Base-by-base conservation (phyloP, 2,888 invertebrate genomes). In the Chironomus tentans region DNA sequence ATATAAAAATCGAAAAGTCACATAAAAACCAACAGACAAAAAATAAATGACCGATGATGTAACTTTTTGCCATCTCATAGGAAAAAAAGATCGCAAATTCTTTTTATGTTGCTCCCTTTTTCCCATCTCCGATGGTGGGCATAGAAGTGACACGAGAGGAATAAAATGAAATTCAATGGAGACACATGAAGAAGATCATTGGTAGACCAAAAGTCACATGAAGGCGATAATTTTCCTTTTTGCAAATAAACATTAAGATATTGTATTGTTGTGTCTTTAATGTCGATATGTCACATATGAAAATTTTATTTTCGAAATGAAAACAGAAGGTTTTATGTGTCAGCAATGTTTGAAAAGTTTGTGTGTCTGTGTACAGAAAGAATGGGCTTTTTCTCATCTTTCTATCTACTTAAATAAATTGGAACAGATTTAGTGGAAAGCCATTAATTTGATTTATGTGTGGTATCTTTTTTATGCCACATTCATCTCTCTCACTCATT, bases 371-470 rank as follows among this genome's bases (percentile, higher is more conserved):
- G 18, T 56, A 4, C 18, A 15, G 18, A n/a, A 15, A 50, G 15
- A 15, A 56, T 56, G 56, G 56, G 56, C 56, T 56, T 56, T 56
- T 15, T 15, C 15, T 56, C 56, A 38, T n/a, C 56, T 61, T 62
- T 28, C 28, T 61, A 18, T 21, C 62, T 61, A 28, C 72, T 72
- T 72, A 62, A 72, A 72, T 72, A 72, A 72, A 72, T 72, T 72
- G 72, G 62, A 72, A 28, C 72, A 61, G 72, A 72, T 72, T 72
- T 62, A 72, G 72, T 50, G 72, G 72, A 72, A 72, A 72, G 72
- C 72, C 72, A 72, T 72, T 62, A 72, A 72, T 72, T 62, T 72
- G 72, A 72, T 72, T 72, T 72, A 72, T 72, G 28, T 50, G 28
- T 72, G 56, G 56, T 56, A 56, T 56, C 56, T 56, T 56, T 56